A percentile compares a stretch with the other conserved stretches of the same genome.
Conservation (phyloP, 2,113 vertebrate species). For the Heliornis fulica region DNA sequence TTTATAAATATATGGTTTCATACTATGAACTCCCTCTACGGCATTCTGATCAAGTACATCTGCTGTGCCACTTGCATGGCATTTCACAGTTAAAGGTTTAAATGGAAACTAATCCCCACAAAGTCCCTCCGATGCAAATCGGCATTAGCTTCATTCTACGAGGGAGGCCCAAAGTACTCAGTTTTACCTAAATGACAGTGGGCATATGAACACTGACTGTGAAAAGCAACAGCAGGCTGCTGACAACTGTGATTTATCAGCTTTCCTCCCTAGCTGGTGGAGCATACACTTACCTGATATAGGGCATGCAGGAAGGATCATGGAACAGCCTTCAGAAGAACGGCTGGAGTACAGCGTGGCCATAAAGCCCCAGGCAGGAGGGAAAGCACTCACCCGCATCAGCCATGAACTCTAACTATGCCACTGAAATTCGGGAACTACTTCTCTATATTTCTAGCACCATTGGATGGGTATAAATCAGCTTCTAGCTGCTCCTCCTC, state of each 20-base stretch:
- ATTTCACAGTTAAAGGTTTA: neutral
- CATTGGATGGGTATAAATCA: neutral
- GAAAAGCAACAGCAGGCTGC: neutral
- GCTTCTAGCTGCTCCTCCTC: neutral
- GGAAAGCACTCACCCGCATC: neutral
- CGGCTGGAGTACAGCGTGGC: neutral
- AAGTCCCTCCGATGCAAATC: neutral
- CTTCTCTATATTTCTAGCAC: neutral
- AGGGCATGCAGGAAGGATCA: accelerated
- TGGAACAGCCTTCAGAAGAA: neutral
- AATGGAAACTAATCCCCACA: neutral
- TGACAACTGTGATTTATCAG: neutral
- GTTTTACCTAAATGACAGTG: neutral
- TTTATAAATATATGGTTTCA: neutral
- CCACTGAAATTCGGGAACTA: neutral
- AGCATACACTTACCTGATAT: neutral
- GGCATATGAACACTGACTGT: neutral
- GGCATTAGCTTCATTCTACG: neutral
- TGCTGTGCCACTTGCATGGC: neutral
- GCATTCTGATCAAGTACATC: neutral
- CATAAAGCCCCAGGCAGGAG: neutral
- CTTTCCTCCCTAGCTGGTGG: neutral
- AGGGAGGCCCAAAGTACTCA: neutral
- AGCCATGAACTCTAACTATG: neutral
- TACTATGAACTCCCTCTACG: neutral